phyloP scores from a whole-genome alignment of 2,797 vertebrate species.

The Centroberyx gerrardi region DNA sequence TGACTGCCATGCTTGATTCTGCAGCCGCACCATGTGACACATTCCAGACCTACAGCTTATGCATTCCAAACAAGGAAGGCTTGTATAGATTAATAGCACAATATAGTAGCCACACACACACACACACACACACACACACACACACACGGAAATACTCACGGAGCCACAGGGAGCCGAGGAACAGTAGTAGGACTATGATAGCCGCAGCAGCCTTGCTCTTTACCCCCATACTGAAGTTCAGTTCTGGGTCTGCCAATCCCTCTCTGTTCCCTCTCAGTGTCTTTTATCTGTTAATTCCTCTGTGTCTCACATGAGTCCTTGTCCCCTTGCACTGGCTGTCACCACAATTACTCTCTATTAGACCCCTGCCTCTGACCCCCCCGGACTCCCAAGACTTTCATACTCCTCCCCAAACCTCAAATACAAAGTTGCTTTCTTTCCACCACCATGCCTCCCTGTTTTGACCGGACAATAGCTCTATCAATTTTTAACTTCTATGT shows the following conservation, averaged over 20 bases:
- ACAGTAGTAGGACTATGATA: slow-evolving; percentile 81
- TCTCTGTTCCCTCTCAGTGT: slow-evolving; percentile 33
- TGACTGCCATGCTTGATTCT: slow-evolving; percentile 20
- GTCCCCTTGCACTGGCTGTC: slow-evolving; percentile 74
- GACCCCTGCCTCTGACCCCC: slow-evolving; percentile 58
- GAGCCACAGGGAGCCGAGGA: slow-evolving; percentile 84
- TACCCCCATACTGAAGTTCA: slow-evolving; percentile 81
- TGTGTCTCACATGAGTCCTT: slow-evolving; percentile 73
- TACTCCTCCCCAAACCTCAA: slow-evolving; percentile 65
- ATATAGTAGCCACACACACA: slow-evolving; percentile 22
- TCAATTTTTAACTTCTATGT: slow-evolving; percentile 29
- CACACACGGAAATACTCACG: slow-evolving; percentile 78
- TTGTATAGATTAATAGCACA: slow-evolving; percentile 52
- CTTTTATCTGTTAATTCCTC: slow-evolving; percentile 65
- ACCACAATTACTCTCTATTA: slow-evolving; percentile 59
- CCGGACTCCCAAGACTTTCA: slow-evolving; percentile 60
- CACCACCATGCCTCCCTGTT: slow-evolving; percentile 31
- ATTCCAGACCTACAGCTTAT: slow-evolving; percentile 57
- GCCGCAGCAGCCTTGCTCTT: slow-evolving; percentile 83
- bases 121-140: slow-evolving; percentile 24
- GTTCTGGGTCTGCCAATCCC: slow-evolving; percentile 45
- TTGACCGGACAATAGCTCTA: slow-evolving; percentile 1
- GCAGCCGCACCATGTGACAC: slow-evolving; percentile 70
- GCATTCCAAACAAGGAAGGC: slow-evolving; percentile 60
- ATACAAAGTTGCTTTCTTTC: slow-evolving; percentile 49